Percentiles rank a stretch among this genome's conserved stretches.
Evolutionary conservation across 2,113 vertebrate species (phyloP).

Genomic region (Anguilla rostrata): DNA sequence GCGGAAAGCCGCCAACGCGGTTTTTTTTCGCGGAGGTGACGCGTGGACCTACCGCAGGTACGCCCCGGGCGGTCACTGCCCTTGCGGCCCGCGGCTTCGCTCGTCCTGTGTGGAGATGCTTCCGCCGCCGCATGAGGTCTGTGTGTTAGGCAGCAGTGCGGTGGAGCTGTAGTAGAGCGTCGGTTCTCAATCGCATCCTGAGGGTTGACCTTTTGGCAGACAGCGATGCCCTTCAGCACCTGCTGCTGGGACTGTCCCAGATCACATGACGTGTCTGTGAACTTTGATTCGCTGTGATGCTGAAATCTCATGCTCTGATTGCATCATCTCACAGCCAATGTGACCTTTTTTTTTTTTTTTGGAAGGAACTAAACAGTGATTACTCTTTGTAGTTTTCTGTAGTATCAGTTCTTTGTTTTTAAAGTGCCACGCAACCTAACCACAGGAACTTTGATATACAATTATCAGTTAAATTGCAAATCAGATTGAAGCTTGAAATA

Average conservation of each 20-base stretch:
- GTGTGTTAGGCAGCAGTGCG: neutral
- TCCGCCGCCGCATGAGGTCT: neutral
- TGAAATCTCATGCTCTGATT: constrained; percentile 53
- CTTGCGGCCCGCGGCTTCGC: neutral
- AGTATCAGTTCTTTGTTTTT: neutral
- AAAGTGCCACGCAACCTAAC: neutral
- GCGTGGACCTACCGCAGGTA: neutral
- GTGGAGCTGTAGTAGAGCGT: constrained; percentile 16
- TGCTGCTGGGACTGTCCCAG: constrained; percentile 54
- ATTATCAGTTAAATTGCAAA: neutral
- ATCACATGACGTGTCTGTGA: neutral
- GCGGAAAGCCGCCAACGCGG: neutral
- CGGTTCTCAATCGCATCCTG: neutral
- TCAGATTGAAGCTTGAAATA: neutral
- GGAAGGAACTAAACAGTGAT: neutral
- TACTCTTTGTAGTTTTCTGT: neutral
- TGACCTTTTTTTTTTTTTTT: constrained; percentile 25
- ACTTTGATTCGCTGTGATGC: neutral
- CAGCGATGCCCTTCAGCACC: constrained; percentile 54
- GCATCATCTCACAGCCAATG: constrained; percentile 51
- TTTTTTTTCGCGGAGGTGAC: neutral
- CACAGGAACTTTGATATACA: neutral
- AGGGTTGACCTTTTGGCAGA: constrained; percentile 46
- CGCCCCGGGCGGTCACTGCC: neutral
- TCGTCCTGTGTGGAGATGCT: neutral